These are phyloP conservation scores for Sericinus montela DNA, from an alignment of 2,888 invertebrate species.

Conservation along the genomic window DNA sequence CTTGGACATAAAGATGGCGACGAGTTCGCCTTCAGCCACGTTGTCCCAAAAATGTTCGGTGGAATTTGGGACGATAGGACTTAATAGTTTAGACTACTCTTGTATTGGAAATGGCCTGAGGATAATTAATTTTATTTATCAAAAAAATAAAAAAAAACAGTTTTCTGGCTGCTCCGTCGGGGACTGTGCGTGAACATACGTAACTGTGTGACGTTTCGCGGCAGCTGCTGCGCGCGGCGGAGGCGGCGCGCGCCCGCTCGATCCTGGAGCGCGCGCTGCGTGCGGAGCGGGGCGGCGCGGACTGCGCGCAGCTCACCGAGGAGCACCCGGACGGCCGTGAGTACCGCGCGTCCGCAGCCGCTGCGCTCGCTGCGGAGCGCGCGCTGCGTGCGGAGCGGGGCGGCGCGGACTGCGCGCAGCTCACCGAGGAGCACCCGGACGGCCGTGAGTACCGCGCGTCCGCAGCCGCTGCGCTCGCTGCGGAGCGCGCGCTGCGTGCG, in stretches of 20 bases:
- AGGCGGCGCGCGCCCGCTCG: conserved; percentile 87
- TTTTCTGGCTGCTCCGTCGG: too few relatives aligned
- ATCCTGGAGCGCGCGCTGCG: conserved; percentile 91
- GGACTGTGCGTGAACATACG: too few relatives aligned
- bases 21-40: too few relatives aligned
- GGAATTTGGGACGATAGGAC: too few relatives aligned
- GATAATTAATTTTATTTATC: too few relatives aligned
- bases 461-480: conserved; percentile 80
- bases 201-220: too few relatives aligned
- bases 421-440: conserved; percentile 92
- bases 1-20: too few relatives aligned
- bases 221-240: conserved; percentile 85
- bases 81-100: too few relatives aligned
- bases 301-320: conserved; percentile 81
- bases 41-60: too few relatives aligned
- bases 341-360: conserved; percentile 76
- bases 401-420: conserved; percentile 70
- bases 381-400: too few relatives aligned
- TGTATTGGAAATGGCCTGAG: too few relatives aligned
- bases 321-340: conserved; percentile 92
- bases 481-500: conserved; percentile 92
- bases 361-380: conserved; percentile 87
- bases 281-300: conserved; percentile 85
- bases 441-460: conserved; percentile 85
- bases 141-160: too few relatives aligned